Percentiles rank a stretch among this genome's conserved stretches.
phyloP scores from a whole-genome alignment of 2,797 vertebrate species.

The Echeneis naucrates region DNA sequence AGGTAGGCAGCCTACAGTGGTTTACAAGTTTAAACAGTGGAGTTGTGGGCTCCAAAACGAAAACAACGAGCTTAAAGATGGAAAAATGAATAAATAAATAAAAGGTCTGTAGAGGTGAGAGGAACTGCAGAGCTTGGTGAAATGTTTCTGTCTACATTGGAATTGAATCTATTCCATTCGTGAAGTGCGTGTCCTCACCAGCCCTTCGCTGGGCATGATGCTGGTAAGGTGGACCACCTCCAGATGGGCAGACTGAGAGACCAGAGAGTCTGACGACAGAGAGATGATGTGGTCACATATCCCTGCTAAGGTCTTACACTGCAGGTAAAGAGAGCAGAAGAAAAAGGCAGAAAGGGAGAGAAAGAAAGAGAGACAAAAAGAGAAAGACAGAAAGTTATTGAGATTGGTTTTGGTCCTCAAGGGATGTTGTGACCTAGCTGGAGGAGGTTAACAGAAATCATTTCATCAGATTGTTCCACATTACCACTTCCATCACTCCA shows the following conservation, averaged over 20 bases:
- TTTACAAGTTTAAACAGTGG: not conserved
- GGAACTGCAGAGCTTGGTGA: no score
- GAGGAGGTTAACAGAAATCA: conserved; percentile 76
- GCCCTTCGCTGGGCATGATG: conserved; percentile 88
- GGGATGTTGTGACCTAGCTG: conserved; percentile 74
- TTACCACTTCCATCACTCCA: conserved; percentile 68
- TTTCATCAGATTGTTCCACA: conserved; percentile 79
- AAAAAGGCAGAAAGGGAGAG: conserved; percentile 18
- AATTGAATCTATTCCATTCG: not conserved
- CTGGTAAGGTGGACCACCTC: conserved; percentile 91
- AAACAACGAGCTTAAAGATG: not conserved
- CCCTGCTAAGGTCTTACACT: conserved; percentile 95
- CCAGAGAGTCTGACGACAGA: conserved; percentile 91
- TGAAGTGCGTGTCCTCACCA: conserved; percentile 81
- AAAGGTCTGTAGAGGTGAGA: no score
- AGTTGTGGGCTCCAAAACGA: conserved; percentile 1
- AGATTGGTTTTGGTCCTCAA: conserved; percentile 67
- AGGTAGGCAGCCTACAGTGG: not conserved
- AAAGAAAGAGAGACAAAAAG: conserved; percentile 35
- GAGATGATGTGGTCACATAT: conserved; percentile 96
- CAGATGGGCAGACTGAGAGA: conserved; percentile 90
- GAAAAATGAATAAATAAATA: no score
- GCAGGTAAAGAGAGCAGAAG: conserved; percentile 38
- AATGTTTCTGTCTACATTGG: no score
- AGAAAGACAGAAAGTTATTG: conserved; percentile 67